Conservation (phyloP, 2,888 invertebrate genomes). For the Stenodema calcarata region DNA sequence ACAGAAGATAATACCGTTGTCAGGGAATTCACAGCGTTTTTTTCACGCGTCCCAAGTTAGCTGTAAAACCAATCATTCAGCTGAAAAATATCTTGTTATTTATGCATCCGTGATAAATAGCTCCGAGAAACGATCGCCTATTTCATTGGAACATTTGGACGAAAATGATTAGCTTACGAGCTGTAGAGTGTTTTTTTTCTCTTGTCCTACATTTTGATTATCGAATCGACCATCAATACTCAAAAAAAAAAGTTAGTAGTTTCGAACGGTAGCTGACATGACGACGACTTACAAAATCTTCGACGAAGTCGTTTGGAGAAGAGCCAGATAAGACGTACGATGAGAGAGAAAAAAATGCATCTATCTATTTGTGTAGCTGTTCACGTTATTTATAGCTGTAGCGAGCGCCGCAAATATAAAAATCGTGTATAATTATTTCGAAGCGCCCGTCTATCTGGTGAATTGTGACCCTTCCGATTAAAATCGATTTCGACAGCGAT, state of each 20-base stretch:
- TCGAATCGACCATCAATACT: neutral
- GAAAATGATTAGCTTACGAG: neutral
- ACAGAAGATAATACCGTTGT: no score
- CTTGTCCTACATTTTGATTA: neutral
- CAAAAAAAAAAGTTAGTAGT: neutral
- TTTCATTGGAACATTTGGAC: neutral
- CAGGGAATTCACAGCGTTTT: no score
- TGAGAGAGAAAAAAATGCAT: neutral
- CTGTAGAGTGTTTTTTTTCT: neutral
- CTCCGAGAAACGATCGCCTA: neutral
- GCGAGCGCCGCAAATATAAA: neutral
- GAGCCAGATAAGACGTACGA: neutral
- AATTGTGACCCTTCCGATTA: neutral
- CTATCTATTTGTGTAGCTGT: neutral
- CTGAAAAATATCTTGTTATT: neutral
- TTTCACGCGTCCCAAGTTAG: no score
- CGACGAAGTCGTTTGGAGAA: neutral
- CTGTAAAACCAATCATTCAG: neutral
- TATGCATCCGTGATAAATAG: neutral
- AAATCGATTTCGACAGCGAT: neutral
- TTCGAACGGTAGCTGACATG: neutral
- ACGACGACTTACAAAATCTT: neutral
- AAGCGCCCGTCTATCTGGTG: neutral
- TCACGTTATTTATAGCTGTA: neutral
- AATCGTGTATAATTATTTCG: neutral